Evolutionary conservation across 1,140 invertebrate species (phyloP), one percentile per base, ranked within the genome.

Genomic region (Globodera rostochiensis): DNA sequence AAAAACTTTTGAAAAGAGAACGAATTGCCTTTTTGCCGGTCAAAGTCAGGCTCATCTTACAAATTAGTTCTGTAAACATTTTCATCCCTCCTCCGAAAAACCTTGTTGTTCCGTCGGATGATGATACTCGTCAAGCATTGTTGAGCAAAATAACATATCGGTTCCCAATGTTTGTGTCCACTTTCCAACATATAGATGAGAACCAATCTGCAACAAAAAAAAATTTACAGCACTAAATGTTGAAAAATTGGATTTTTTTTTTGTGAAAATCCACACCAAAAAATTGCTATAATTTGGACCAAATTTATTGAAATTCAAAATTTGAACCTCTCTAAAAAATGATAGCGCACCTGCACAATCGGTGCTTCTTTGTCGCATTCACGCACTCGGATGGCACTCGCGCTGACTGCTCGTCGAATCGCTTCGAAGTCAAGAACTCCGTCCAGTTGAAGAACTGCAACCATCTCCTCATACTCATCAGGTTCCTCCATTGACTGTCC

Each of bases 401-500:
- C 50, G 36, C 70, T 69, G 67, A 74, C 81, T 9, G 81, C 81
- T 36, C 73, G 45, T 53, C 76, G 64, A 25, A 82, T 81, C 45
- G 80, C 77, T 47, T 82, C 81, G 19, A 50, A 70, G 46, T 82
- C 81, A 70, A 82, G 80, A 1, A 82, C 81, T 5, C 81, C 81
- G 21, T 80, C 74, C 6, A 82, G 69, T 45, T 82, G 67, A 25
- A 82, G 50, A 7, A 82, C 66, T 47, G 83, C 76, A 15, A 83
- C 57, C 25, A 82, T 74, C n/a, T 81, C 81, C 49, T 82, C 81
- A 76, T 67, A 82, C 57, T 83, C 76, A n/a, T 76, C 57, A 36
- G 36, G 36, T 36, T 36, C 36, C 36, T 36, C 36, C 36, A 36
- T 36, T 36, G 36, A 36, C 36, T 36, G 36, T 36, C 36, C 36